Conservation (phyloP, 2,888 invertebrate genomes). For the Drosophila gaucha region DNA sequence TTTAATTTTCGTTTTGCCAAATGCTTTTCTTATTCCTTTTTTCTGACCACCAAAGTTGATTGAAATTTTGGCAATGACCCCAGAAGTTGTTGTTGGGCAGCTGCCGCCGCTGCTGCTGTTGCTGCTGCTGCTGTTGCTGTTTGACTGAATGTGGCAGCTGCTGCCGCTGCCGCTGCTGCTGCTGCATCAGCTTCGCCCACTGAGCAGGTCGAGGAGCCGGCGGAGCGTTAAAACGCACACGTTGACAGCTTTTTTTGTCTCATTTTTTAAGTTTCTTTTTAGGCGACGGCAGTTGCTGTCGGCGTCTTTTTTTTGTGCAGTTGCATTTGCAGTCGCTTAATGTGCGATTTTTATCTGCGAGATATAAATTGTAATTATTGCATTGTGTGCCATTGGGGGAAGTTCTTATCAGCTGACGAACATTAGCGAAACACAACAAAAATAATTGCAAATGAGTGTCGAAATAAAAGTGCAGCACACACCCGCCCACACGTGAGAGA, state of each 20-base stretch:
- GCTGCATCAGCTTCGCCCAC: constrained; percentile 69
- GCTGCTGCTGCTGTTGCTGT: constrained; percentile 53
- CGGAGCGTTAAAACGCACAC: constrained; percentile 80
- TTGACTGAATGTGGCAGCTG: constrained; percentile 58
- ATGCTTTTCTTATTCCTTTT: background rate
- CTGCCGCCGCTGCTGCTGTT: constrained; percentile 59
- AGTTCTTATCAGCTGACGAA: constrained; percentile 60
- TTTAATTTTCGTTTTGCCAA: background rate
- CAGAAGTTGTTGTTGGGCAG: constrained; percentile 50
- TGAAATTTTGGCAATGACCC: constrained; percentile 71
- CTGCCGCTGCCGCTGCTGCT: constrained; percentile 45
- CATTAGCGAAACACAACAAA: constrained; percentile 63
- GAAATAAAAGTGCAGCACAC: constrained; percentile 59
- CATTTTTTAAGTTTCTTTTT: constrained; percentile 28
- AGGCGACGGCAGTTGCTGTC: constrained; percentile 37
- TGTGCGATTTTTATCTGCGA: constrained; percentile 76
- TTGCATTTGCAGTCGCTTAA: constrained; percentile 65
- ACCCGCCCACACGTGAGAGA: constrained; percentile 10
- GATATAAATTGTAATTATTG: constrained; percentile 81
- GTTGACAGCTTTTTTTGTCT: constrained; percentile 70
- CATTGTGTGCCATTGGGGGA: constrained; percentile 53
- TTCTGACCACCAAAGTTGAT: constrained; percentile 72
- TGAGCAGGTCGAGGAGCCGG: constrained; percentile 49
- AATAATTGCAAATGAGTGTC: constrained; percentile 75
- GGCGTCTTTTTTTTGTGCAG: constrained; percentile 38